Evolutionary conservation across 2,797 vertebrate species (phyloP).

Genomic region (Threskiornis aethiopicus): DNA sequence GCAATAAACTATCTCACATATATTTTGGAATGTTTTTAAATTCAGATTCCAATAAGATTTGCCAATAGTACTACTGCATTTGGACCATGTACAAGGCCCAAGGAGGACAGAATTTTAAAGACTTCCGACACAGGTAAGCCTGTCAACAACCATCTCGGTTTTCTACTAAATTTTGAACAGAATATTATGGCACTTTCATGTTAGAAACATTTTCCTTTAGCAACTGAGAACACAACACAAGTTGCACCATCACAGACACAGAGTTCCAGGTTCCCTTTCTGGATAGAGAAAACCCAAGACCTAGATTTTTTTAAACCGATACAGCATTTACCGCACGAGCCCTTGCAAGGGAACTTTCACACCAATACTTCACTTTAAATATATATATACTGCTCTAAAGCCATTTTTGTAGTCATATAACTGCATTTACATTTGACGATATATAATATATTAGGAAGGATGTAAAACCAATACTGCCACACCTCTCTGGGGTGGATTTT

Average conservation of each 20-base stretch:
- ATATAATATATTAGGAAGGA: not conserved
- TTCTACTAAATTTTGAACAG: not conserved
- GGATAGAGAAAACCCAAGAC: not conserved
- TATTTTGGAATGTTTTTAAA: not conserved
- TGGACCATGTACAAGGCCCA: not conserved
- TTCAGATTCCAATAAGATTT: not conserved
- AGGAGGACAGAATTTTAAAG: not conserved
- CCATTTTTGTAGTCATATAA: not conserved
- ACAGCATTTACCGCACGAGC: not conserved
- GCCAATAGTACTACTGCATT: not conserved
- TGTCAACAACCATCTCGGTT: not conserved
- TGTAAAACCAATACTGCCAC: not conserved
- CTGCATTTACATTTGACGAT: not conserved
- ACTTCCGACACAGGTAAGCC: not conserved
- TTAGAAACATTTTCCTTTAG: not conserved
- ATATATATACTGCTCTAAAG: not conserved
- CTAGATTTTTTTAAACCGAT: not conserved
- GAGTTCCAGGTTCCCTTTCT: not conserved
- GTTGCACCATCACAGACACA: not conserved
- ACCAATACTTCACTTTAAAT: not conserved
- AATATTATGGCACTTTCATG: not conserved
- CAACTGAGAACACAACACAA: not conserved
- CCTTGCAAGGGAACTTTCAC: not conserved
- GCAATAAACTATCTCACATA: not conserved
- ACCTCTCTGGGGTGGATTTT: not conserved